Conservation (phyloP, 1,140 invertebrate species). For the Tetramorium parvispinum region DNA sequence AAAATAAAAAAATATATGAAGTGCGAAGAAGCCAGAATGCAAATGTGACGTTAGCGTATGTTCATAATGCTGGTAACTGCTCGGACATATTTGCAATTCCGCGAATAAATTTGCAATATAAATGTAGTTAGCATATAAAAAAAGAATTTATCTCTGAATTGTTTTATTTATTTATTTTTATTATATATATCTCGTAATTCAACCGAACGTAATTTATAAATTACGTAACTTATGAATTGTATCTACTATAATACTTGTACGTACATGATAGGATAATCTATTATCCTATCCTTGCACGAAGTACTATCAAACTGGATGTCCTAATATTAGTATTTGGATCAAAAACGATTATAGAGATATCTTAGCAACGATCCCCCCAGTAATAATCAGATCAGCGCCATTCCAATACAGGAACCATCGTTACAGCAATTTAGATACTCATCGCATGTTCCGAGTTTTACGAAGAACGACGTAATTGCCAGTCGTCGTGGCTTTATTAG, state of each 20-base stretch:
- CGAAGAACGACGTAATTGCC: constrained; percentile 30
- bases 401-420: background rate
- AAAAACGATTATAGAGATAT: background rate
- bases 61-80: background rate
- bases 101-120: constrained; percentile 40
- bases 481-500: constrained; percentile 5
- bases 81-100: constrained; percentile 15
- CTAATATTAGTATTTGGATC: background rate
- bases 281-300: background rate
- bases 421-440: constrained; percentile 43
- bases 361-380: background rate
- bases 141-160: background rate
- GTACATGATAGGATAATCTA: background rate
- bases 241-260: background rate
- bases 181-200: background rate
- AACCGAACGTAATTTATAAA: background rate
- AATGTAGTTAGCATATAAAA: constrained; percentile 1
- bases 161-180: constrained; percentile 9
- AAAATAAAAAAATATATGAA: background rate
- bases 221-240: background rate
- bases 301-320: background rate
- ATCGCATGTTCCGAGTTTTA: constrained; percentile 19
- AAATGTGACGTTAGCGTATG: constrained; percentile 35
- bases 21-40: background rate
- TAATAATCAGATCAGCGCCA: background rate